These are phyloP conservation scores for Mellilla xanthometata DNA, from an alignment of 2,888 invertebrate species.

Conservation along the genomic window DNA sequence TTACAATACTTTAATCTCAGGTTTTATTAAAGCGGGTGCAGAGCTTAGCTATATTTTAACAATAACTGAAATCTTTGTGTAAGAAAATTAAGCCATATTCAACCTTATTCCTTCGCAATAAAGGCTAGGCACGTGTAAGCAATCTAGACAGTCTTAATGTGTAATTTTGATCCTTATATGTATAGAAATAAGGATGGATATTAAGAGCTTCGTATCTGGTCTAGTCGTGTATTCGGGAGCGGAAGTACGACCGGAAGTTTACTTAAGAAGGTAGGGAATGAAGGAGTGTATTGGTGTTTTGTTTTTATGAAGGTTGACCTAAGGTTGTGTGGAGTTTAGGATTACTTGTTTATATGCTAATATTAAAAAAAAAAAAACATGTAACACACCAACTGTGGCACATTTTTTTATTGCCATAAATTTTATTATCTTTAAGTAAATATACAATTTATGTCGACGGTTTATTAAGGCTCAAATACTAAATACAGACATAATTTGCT, in stretches of 20 bases:
- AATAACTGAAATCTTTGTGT: slow-evolving; percentile 7
- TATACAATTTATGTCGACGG: too few species aligned
- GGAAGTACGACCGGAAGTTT: slow-evolving; percentile 27
- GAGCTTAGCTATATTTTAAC: slow-evolving; percentile 7
- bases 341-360: background rate
- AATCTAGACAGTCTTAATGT: too few species aligned
- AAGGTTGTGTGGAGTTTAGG: background rate
- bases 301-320: slow-evolving; percentile 1
- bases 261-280: slow-evolving; percentile 18
- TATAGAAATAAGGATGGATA: background rate
- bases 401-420: too few species aligned
- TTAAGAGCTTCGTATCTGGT: slow-evolving; percentile 20
- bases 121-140: too few species aligned
- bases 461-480: too few species aligned
- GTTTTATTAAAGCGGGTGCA: slow-evolving; percentile 6
- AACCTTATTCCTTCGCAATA: too few species aligned
- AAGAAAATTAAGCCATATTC: too few species aligned
- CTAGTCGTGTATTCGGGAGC: slow-evolving; percentile 23
- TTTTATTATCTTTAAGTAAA: too few species aligned
- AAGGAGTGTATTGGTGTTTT: slow-evolving; percentile 14
- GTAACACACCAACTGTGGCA: too few species aligned
- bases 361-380: too few species aligned
- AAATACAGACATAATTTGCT: too few species aligned
- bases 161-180: slow-evolving; percentile 1
- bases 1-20: too few species aligned